Evolutionary conservation across 2,888 invertebrate genomes (phyloP), one percentile per base, ranked within the genome.

Genomic region (Hymenopus coronatus): DNA sequence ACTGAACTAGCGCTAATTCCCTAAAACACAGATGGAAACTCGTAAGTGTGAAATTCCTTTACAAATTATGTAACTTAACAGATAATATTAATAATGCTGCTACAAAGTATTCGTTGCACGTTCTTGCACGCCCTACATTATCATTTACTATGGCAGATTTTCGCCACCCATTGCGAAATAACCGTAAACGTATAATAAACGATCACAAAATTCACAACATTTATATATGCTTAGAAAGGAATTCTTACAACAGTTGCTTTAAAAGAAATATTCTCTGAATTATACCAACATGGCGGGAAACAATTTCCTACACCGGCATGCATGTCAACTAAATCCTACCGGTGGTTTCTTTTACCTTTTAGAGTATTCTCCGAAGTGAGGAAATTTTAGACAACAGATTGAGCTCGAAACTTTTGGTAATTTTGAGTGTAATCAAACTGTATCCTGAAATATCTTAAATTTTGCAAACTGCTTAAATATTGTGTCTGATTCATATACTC

Each of bases 401-500:
- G 28, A 83, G 83, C 6, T 83, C 25, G n/a, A 83, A 7, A 30
- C n/a, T 6, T n/a, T 28, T 30, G n/a, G 30, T 27, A 83, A 30
- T 7, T 20, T 30, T 30, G 27, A n/a, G 8, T 6, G 28, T 3
- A 27, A 20, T n/a, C 92, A 93, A 93, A 93, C 91, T 83, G 91
- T 91, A 91, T 91, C 90, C 90, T 90, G 91, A 84, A 82, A 87
- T 84, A 88, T 85, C 84, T 88, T 87, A 70, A 46, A 84, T 88
- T 88, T 84, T 89, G 89, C 81, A 84, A 90, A 89, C 28, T 46
- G 20, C 25, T 88, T 54, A 70, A 83, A 54, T 88, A 70, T 27
- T 54, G 83, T 83, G 84, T 70, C 86, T 30, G 46, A n/a, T 83
- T 20, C 28, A n/a, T 46, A 95, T 96, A 97, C 97, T 97, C 96